A percentile compares a stretch with the other conserved stretches of the same genome.
Evolutionary conservation across 2,888 invertebrate species (phyloP).

Genomic region (Mesorhabditis sp.): DNA sequence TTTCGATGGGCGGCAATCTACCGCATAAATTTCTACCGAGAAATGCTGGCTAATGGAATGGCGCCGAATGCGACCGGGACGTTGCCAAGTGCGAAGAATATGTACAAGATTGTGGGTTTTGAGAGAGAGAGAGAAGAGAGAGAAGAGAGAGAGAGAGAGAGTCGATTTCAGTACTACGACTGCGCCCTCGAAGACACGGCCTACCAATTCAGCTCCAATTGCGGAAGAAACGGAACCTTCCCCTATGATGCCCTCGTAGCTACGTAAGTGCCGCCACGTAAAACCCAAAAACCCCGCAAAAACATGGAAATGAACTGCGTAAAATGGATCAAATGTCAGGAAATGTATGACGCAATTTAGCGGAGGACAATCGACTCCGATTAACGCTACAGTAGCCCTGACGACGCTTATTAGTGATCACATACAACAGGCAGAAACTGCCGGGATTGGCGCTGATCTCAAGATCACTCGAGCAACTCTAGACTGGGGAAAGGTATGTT

Average conservation of each 20-base stretch:
- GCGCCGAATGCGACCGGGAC: not conserved
- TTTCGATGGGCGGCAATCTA: not conserved
- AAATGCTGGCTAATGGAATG: conserved; percentile 1
- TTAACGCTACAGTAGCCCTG: not conserved
- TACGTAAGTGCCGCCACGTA: too few relatives aligned
- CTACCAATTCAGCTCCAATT: not conserved
- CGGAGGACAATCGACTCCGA: not conserved
- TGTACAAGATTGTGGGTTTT: not conserved
- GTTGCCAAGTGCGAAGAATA: not conserved
- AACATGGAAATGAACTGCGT: not conserved
- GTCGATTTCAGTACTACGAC: not conserved
- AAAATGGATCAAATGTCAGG: not conserved
- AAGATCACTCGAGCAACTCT: too few relatives aligned
- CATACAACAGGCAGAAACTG: not conserved
- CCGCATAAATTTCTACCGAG: not conserved
- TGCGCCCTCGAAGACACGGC: not conserved
- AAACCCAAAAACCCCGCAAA: too few relatives aligned
- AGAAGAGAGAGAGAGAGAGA: too few relatives aligned
- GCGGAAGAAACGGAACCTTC: not conserved
- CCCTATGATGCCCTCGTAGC: too few relatives aligned
- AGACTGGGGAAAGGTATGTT: too few relatives aligned
- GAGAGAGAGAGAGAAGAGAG: too few relatives aligned
- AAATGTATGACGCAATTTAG: not conserved
- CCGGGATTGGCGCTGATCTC: not conserved
- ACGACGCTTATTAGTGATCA: not conserved